phyloP scores from a whole-genome alignment of 35 echinoderm and acorn worm genomes.

The Lytechinus variegatus region DNA sequence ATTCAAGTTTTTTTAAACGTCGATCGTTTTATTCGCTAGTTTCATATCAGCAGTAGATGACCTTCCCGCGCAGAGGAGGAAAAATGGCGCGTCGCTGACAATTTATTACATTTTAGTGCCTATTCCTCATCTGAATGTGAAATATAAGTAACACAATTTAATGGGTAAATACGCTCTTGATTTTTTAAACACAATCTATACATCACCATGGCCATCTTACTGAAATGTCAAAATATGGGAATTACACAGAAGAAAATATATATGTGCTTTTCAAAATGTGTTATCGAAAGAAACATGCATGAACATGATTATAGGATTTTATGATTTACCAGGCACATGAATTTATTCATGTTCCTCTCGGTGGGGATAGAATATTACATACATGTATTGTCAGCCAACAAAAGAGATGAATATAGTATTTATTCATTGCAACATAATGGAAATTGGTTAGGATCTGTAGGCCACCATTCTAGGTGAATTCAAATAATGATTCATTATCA shows the following conservation, averaged over 20 bases:
- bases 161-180: background rate
- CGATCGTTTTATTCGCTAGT: background rate
- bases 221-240: too few relatives aligned
- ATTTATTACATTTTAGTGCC: too few relatives aligned
- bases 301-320: background rate
- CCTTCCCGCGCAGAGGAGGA: background rate
- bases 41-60: background rate
- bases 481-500: background rate
- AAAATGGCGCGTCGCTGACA: background rate
- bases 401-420: background rate
- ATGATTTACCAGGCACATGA: background rate
- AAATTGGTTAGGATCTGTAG: too few relatives aligned
- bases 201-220: too few relatives aligned
- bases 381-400: background rate
- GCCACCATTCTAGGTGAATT: background rate
- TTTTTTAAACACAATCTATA: background rate
- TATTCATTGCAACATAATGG: background rate
- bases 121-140: too few relatives aligned
- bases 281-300: background rate
- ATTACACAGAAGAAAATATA: too few relatives aligned
- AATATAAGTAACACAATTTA: background rate
- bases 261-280: background rate
- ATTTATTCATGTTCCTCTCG: background rate
- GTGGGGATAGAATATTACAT: background rate
- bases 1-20: too few relatives aligned